A percentile compares a stretch with the other conserved stretches of the same genome.
Conservation (phyloP, 2,888 invertebrate species). For the Prionchulus punctatus region DNA sequence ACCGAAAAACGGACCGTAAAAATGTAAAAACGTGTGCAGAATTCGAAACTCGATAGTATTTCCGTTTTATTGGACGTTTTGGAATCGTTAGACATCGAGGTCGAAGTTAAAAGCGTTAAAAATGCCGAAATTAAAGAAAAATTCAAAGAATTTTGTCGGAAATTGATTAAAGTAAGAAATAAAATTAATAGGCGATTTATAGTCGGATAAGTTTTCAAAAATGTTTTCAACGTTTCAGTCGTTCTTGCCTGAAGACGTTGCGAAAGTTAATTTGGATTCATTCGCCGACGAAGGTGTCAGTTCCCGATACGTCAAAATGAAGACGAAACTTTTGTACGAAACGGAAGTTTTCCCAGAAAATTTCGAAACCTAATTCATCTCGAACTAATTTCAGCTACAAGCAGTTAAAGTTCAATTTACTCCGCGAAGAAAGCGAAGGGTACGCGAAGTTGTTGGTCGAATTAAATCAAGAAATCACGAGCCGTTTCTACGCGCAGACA, state of each 20-base stretch:
- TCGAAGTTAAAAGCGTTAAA: not conserved
- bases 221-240: not conserved
- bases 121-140: not conserved
- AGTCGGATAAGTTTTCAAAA: not conserved
- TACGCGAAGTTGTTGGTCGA: conserved; percentile 90
- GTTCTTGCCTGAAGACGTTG: conserved; percentile 4
- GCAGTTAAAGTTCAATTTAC: conserved; percentile 93
- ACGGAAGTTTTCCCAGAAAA: not conserved
- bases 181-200: not conserved
- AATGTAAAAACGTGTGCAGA: too few relatives aligned
- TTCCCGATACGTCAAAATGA: conserved; percentile 58
- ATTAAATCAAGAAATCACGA: conserved; percentile 37
- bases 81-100: not conserved
- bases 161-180: not conserved
- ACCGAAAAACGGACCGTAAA: too few relatives aligned
- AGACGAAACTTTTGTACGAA: conserved; percentile 87
- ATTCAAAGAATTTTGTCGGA: not conserved
- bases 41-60: too few relatives aligned
- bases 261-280: not conserved
- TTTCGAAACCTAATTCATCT: not conserved
- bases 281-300: not conserved
- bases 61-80: not conserved
- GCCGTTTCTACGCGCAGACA: not conserved
- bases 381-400: conserved; percentile 59
- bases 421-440: conserved; percentile 96